Base-by-base conservation (phyloP, 2,888 invertebrate species). In the Chrysolina haemoptera region DNA sequence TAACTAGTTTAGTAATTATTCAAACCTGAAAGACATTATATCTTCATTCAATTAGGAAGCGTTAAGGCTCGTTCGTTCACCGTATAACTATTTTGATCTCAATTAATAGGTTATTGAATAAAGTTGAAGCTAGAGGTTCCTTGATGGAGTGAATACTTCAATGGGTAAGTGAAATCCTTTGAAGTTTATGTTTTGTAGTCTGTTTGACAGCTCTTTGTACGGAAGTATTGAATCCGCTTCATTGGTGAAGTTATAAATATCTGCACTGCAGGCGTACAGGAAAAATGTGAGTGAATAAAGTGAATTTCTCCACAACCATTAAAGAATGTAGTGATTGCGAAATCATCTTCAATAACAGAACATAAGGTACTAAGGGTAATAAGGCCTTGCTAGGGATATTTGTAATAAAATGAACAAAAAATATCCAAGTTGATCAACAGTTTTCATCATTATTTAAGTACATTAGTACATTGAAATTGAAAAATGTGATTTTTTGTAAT, bases 21-120 rank as follows among this genome's bases (percentile, higher is more conserved):
- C 27, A 59, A 27, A 59, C 59, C 59, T 59, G 27, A n/a, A 59
- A 59, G 27, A 59, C 53, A 53, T 53, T 53, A 20, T 59, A 59
- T 35, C 59, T 59, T 59, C 59, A 59, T 59, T 59, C 59, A 59
- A 35, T 59, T 35, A 59, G 12, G n/a, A 27, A 59, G 59, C 27
- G 35, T 59, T 59, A n/a, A 9, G 59, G 35, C 27, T 35, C 27
- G 12, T 59, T 22, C 59, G 12, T 27, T 35, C 22, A n/a, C 35
- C 59, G 59, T 59, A 9, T 14, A 59, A 59, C 27, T 35, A 59
- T 27, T 59, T 59, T 59, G 27, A 27, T 27, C 35, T 59, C 59
- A 35, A 59, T 27, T 59, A 35, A 59, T 59, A 35, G 59, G 27
- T 35, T 59, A 22, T 59, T 22, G 35, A 9, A 35, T 59, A 59